Conservation (phyloP, 2,888 invertebrate genomes). For the Stenotaenia linearis region DNA sequence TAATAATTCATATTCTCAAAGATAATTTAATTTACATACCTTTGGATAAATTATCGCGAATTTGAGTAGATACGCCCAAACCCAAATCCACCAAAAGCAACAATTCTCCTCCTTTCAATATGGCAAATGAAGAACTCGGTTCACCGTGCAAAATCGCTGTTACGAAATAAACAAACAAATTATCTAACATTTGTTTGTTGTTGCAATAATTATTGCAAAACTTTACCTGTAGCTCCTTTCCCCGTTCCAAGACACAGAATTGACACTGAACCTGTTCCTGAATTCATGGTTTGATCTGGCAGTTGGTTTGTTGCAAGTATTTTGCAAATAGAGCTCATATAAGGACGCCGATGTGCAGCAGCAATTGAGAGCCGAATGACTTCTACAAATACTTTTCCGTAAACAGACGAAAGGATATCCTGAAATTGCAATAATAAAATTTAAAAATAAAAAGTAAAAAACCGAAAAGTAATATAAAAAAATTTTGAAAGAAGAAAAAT, state of each 20-base stretch:
- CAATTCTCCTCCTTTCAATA: constrained; percentile 32
- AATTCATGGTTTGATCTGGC: background rate
- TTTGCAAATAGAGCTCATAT: constrained; percentile 33
- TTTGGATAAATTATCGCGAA: constrained; percentile 29
- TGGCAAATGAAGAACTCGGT: constrained; percentile 34
- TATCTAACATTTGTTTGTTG: background rate
- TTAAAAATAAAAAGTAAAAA: background rate
- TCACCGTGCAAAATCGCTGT: constrained; percentile 34
- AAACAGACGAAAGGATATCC: constrained; percentile 28
- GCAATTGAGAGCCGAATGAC: constrained; percentile 31
- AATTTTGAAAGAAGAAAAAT: background rate
- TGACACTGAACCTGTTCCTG: background rate
- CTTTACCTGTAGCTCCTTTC: constrained; percentile 36
- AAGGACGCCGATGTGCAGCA: constrained; percentile 32
- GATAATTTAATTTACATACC: no score
- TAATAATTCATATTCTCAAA: no score
- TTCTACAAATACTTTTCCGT: constrained; percentile 27
- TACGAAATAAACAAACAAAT: background rate
- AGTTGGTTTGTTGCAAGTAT: constrained; percentile 13
- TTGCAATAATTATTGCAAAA: background rate
- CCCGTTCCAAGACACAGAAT: constrained; percentile 35
- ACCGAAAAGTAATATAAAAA: background rate
- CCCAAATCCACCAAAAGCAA: constrained; percentile 34
- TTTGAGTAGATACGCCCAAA: constrained; percentile 32
- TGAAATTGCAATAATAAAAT: constrained; percentile 1